These are phyloP conservation scores for Marcusenius ussheri DNA, from an alignment of 2,113 vertebrate species.

Conservation along the genomic window DNA sequence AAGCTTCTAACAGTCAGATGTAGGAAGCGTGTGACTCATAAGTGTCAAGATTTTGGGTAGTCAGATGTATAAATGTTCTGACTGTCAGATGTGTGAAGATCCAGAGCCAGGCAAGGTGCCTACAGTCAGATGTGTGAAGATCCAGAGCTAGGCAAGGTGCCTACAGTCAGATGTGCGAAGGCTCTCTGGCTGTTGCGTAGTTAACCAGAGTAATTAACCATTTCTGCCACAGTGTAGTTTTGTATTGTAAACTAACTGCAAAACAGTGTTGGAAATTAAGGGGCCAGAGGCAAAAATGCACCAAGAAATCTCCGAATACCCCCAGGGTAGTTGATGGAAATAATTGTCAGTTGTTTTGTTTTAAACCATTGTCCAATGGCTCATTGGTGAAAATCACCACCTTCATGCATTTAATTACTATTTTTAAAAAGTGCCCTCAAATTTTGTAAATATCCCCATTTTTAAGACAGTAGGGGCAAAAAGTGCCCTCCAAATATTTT, in stretches of 20 bases:
- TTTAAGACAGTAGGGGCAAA: neutral
- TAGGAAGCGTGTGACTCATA: slow-evolving; percentile 13
- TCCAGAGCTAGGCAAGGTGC: neutral
- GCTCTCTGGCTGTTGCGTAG: neutral
- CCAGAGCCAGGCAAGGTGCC: neutral
- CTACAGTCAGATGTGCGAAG: neutral
- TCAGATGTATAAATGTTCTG: neutral
- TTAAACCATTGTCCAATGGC: neutral
- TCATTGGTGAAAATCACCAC: too few species aligned
- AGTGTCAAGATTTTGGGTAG: neutral
- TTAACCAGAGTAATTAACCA: neutral
- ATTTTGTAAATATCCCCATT: neutral
- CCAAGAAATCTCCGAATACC: neutral
- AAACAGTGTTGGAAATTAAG: neutral
- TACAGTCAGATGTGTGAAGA: neutral
- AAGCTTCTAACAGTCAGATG: slow-evolving; percentile 4
- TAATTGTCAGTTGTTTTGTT: neutral
- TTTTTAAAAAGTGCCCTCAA: neutral
- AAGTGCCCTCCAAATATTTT: neutral
- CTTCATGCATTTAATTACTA: neutral
- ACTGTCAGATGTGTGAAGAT: slow-evolving; percentile 1
- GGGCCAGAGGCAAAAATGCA: too few species aligned
- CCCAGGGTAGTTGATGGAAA: neutral
- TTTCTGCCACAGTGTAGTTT: neutral
- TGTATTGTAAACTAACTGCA: neutral